These are phyloP conservation scores for Smittia sp. DNA, from an alignment of 2,888 invertebrate species.

Conservation along the genomic window DNA sequence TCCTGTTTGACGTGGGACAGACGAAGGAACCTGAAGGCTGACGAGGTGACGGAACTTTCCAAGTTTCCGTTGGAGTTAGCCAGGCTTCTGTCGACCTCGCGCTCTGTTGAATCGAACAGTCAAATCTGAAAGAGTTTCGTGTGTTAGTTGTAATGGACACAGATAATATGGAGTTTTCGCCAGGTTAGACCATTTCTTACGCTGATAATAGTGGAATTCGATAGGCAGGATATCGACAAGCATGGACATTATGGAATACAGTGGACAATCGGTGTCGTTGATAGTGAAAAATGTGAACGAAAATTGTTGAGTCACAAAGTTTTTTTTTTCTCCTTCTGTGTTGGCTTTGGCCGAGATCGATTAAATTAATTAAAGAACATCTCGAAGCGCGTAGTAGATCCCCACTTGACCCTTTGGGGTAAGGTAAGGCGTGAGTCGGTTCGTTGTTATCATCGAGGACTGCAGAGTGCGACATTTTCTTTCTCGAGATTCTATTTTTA, in stretches of 20 bases:
- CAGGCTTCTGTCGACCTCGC: not conserved
- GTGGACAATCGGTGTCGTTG: not conserved
- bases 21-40: too few species aligned
- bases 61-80: not conserved
- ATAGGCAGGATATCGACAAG: conserved; percentile 19
- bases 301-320: conserved; percentile 36
- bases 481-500: conserved; percentile 29
- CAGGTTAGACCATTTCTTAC: conserved; percentile 21
- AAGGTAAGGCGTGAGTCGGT: not conserved
- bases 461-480: conserved; percentile 22
- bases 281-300: conserved; percentile 4
- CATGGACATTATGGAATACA: not conserved
- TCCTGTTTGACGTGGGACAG: too few species aligned
- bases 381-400: not conserved
- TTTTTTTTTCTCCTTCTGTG: not conserved
- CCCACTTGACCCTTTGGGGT: not conserved
- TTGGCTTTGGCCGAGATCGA: conserved; percentile 25
- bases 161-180: conserved; percentile 24
- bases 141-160: not conserved
- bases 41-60: not conserved
- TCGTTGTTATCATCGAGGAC: not conserved
- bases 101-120: too few species aligned
- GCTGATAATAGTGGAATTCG: not conserved
- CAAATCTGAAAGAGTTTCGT: too few species aligned
- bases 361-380: conserved; percentile 29